Conservation (phyloP, 2,113 vertebrate species). For the Empidonax alnorum region DNA sequence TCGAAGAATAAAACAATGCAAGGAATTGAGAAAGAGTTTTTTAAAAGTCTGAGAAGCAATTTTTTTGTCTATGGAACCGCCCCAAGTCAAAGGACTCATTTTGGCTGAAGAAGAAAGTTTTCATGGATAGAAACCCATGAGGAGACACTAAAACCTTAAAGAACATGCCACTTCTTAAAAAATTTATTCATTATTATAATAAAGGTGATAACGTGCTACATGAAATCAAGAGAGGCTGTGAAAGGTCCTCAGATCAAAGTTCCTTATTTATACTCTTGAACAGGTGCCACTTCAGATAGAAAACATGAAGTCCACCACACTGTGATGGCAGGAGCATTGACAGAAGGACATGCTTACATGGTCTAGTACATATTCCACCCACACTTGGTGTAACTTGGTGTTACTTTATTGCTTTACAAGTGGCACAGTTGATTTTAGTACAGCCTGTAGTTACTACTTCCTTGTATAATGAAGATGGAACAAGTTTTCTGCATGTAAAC, state of each 20-base stretch:
- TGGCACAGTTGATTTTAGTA: too few species aligned
- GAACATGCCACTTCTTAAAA: not conserved
- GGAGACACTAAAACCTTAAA: not conserved
- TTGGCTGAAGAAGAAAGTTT: not conserved
- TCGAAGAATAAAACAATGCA: not conserved
- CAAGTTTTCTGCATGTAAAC: too few species aligned
- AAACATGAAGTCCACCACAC: not conserved
- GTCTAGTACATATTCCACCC: too few species aligned
- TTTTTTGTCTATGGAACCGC: not conserved
- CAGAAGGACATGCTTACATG: too few species aligned
- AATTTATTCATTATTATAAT: not conserved
- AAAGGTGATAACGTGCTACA: not conserved
- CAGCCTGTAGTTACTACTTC: too few species aligned
- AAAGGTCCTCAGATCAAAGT: not conserved
- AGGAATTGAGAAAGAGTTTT: not conserved
- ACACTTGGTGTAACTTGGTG: too few species aligned
- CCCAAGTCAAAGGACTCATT: not conserved
- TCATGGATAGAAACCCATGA: not conserved
- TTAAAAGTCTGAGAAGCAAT: not conserved
- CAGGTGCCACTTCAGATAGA: not conserved
- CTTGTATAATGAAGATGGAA: too few species aligned
- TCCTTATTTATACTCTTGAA: not conserved
- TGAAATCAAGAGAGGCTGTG: not conserved
- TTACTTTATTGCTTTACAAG: too few species aligned
- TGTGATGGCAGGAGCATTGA: not conserved